Base-by-base conservation (phyloP, 2,888 invertebrate species). In the Luperina testacea region DNA sequence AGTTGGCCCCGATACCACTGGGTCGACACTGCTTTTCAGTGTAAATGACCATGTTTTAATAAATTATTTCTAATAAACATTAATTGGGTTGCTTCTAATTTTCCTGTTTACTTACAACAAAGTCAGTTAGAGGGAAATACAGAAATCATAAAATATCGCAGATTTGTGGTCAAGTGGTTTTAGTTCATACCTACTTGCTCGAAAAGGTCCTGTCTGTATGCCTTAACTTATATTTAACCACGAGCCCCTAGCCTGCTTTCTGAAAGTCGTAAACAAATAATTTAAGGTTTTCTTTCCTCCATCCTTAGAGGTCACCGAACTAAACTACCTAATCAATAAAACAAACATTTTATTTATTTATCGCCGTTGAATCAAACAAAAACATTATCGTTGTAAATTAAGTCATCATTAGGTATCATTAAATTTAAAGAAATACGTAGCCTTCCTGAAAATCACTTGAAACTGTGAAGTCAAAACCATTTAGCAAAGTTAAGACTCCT, bases 71-170 rank as follows among this genome's bases (percentile, higher is more conserved):
- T 59, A 65, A 78, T 59, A 61, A 83, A 81, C 38, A 51, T 51
- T 48, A n/a, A 69, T 85, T 65, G 51, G 81, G 1, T 51, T 42
- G 2, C 24, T 42, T 71, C 32, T 5, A 71, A 69, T 77, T 84
- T 85, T 85, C 83, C 83, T 84, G 83, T 84, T 84, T 85, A 82
- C 77, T 84, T 85, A 82, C 77, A 11, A 72, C 24, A 48, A 42
- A 24, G 32, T 32, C 2, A 53, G 32, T 63, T 63, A 38, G 24
- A 57, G 11, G 86, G 64, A 75, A 85, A 82, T 24, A 80, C 85
- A 73, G 53, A 69, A 59, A 68, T 77, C 20, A 45, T 63, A 48
- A 32, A 65, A 67, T 53, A 71, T 67, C 38, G 24, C n/a, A 51
- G 63, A 75, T 59, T 70, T 81, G 59, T 53, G 82, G 51, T 81